These are phyloP conservation scores for Saccostrea glomerata DNA, from an alignment of 1,140 invertebrate species.

Conservation along the genomic window DNA sequence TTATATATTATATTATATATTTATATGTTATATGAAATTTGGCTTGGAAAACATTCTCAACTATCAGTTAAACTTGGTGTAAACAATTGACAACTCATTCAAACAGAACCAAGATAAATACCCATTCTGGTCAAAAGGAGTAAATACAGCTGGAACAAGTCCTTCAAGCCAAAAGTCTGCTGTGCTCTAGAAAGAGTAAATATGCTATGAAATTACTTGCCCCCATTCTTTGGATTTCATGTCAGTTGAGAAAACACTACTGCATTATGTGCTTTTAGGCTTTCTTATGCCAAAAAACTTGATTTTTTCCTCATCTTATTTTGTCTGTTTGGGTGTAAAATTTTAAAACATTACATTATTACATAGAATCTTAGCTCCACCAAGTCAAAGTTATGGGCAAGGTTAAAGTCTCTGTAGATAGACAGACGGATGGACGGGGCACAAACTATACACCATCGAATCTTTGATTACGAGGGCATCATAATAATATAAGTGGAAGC, in stretches of 20 bases:
- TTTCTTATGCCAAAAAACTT: no score
- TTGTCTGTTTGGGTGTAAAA: no score
- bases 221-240: not conserved
- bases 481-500: no score
- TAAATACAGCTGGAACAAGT: constrained; percentile 49
- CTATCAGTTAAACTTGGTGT: no score
- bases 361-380: no score
- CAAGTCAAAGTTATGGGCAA: no score
- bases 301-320: no score
- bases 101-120: constrained; percentile 18
- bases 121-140: constrained; percentile 43
- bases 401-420: no score
- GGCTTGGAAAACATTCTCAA: not conserved
- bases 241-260: not conserved
- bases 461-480: no score
- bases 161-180: constrained; percentile 48
- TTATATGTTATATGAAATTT: not conserved
- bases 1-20: not conserved
- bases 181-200: not conserved
- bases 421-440: no score
- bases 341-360: no score
- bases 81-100: not conserved
- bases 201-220: not conserved
- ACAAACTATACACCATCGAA: no score
- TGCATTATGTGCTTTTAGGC: not conserved